Conservation (phyloP, 2,113 vertebrate species). For the Leucopsar rothschildi region DNA sequence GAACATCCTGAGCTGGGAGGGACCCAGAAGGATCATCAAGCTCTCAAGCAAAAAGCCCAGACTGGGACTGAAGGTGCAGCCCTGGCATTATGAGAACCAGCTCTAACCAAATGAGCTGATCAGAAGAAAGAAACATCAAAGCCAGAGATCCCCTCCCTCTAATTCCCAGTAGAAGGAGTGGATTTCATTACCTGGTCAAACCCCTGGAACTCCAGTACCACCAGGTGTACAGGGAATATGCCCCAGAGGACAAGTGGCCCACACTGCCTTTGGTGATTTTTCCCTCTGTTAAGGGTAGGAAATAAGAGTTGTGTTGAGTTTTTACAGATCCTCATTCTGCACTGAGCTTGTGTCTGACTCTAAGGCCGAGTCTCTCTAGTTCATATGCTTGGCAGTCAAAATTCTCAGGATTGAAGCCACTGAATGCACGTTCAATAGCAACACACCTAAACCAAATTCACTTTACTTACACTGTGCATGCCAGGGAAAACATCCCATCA, state of each 20-base stretch:
- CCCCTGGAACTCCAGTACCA: background rate
- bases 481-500: background rate
- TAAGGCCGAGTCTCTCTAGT: background rate
- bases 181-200: background rate
- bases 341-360: background rate
- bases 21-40: background rate
- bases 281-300: background rate
- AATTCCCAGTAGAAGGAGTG: background rate
- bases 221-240: background rate
- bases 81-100: accelerated
- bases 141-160: background rate
- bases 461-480: background rate
- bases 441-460: background rate
- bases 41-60: background rate
- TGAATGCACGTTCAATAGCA: background rate
- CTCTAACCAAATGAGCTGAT: background rate
- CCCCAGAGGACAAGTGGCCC: background rate
- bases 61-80: accelerated
- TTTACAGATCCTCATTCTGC: background rate
- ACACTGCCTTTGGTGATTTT: background rate
- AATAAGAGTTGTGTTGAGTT: background rate
- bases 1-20: background rate
- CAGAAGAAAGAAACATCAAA: background rate
- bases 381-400: background rate
- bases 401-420: background rate